Evolutionary conservation across 1,140 invertebrate species (phyloP).

Genomic region (Marisa cornuarietis): DNA sequence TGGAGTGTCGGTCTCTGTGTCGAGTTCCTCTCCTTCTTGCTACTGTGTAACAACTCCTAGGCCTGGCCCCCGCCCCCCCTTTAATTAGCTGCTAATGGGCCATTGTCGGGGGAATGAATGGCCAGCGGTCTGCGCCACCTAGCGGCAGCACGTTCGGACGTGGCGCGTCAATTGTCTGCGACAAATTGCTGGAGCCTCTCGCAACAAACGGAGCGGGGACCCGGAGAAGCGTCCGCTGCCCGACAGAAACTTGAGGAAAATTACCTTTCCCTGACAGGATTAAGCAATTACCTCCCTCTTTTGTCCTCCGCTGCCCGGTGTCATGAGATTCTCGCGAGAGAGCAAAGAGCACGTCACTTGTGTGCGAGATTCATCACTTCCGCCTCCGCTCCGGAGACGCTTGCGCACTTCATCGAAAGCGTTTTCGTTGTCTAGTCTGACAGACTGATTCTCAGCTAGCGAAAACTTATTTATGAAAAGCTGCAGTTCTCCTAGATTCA

Average conservation of each 20-base stretch:
- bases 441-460: no score
- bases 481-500: no score
- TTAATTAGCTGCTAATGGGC: slow-evolving; percentile 25
- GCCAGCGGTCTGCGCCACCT: slow-evolving; percentile 10
- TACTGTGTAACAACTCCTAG: no score
- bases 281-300: slow-evolving; percentile 21
- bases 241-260: slow-evolving; percentile 22
- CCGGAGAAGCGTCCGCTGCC: not conserved
- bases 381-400: no score
- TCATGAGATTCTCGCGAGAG: no score
- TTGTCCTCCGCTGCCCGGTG: slow-evolving; percentile 7
- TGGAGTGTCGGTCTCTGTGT: no score
- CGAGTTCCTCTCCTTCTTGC: no score
- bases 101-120: slow-evolving; percentile 8
- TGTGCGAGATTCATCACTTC: no score
- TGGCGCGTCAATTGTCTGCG: slow-evolving; percentile 18
- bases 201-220: slow-evolving; percentile 2
- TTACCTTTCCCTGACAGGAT: slow-evolving; percentile 14
- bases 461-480: no score
- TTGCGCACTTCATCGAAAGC: no score
- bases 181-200: slow-evolving; percentile 15
- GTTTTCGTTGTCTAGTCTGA: no score
- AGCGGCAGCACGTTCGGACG: slow-evolving; percentile 22
- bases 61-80: slow-evolving; percentile 3
- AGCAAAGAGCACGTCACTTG: no score